These are phyloP conservation scores for Tricholauxania praeusta DNA, from an alignment of 2,888 invertebrate genomes.

Conservation along the genomic window DNA sequence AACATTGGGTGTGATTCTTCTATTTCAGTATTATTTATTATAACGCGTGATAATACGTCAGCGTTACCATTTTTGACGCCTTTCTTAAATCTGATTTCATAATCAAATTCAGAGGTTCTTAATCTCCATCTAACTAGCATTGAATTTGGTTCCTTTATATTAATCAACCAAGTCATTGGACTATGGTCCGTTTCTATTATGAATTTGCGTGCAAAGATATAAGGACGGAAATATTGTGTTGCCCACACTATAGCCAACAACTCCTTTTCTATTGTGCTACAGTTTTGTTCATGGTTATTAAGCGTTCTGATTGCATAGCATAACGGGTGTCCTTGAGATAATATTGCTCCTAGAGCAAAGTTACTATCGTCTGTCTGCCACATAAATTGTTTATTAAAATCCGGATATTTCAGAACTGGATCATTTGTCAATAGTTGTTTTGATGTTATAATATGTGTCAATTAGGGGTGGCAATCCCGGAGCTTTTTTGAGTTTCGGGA, in stretches of 20 bases:
- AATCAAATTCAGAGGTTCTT: conserved; percentile 57
- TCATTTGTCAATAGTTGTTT: conserved; percentile 28
- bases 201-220: conserved; percentile 59
- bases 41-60: conserved; percentile 17
- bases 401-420: conserved; percentile 18
- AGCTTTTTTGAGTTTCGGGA: too few species aligned
- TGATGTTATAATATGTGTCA: conserved; percentile 12
- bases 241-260: conserved; percentile 56
- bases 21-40: too few species aligned
- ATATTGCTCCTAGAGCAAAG: conserved; percentile 7
- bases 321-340: conserved; percentile 52
- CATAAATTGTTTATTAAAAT: conserved; percentile 4
- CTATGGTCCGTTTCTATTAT: conserved; percentile 2
- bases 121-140: conserved; percentile 59
- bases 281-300: conserved; percentile 48
- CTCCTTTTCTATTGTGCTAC: conserved; percentile 59
- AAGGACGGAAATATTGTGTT: conserved; percentile 58
- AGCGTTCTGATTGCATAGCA: conserved; percentile 53
- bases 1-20: too few species aligned
- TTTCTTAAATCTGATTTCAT: conserved; percentile 50
- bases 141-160: conserved; percentile 60
- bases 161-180: conserved; percentile 46
- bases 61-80: conserved; percentile 45
- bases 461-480: too few species aligned
- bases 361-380: neutral